phyloP scores from a whole-genome alignment of 1,140 invertebrate genomes.

The Aphis gossypii region DNA sequence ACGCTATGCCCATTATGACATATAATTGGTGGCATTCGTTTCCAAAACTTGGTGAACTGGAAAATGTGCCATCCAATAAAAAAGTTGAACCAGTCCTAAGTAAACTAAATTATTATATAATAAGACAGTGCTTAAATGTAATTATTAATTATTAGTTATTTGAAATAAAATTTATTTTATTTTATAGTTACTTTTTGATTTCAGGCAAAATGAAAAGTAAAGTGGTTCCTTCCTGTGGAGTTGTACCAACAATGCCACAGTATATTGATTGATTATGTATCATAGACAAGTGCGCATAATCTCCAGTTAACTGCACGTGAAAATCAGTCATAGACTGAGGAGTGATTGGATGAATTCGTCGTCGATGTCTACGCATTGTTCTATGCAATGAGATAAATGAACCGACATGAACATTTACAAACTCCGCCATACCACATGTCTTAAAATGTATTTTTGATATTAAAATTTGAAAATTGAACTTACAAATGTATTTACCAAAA shows the following conservation, averaged over 20 bases:
- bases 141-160: neutral
- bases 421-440: neutral
- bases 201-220: neutral
- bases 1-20: neutral
- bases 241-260: neutral
- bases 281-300: neutral
- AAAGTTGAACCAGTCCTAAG: neutral
- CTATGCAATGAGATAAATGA: neutral
- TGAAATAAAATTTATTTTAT: neutral
- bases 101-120: neutral
- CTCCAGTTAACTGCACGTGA: neutral
- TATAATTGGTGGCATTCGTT: neutral
- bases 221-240: neutral
- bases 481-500: no score
- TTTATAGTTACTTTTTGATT: conserved; percentile 5
- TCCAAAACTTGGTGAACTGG: neutral
- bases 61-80: neutral
- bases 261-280: neutral
- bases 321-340: neutral
- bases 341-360: neutral
- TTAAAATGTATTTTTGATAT: neutral
- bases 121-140: neutral
- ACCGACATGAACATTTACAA: neutral
- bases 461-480: no score
- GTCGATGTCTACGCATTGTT: neutral